These are phyloP conservation scores for Spicauda simplicius DNA, from an alignment of 2,888 invertebrate species.

Conservation along the genomic window DNA sequence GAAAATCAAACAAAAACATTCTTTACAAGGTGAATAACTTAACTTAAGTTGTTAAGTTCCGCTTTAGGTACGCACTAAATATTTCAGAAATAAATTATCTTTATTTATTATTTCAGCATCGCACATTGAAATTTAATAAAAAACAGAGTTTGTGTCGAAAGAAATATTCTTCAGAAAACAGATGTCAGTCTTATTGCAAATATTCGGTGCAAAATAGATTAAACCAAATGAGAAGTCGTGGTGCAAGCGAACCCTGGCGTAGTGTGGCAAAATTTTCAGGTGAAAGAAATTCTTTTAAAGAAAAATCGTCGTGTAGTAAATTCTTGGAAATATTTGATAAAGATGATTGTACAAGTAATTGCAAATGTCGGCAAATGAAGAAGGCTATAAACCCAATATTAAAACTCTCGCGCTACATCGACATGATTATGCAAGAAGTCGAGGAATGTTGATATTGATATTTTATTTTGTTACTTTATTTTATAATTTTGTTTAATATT, in stretches of 20 bases:
- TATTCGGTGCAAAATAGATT: constrained; percentile 43
- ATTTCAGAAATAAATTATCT: neutral
- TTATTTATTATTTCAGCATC: constrained; percentile 6
- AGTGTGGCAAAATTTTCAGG: constrained; percentile 44
- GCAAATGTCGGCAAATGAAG: constrained; percentile 49
- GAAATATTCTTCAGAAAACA: constrained; percentile 50
- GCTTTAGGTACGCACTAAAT: too few species aligned
- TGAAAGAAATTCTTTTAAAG: constrained; percentile 44
- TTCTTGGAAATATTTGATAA: constrained; percentile 7
- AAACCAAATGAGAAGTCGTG: constrained; percentile 39
- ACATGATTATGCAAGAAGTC: constrained; percentile 60
- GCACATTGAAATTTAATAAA: constrained; percentile 27
- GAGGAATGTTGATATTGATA: constrained; percentile 46
- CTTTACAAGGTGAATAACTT: neutral
- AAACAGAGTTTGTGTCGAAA: constrained; percentile 36
- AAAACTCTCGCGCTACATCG: constrained; percentile 64
- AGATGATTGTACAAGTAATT: constrained; percentile 31
- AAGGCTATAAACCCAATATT: constrained; percentile 62
- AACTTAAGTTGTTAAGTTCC: neutral
- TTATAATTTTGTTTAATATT: constrained; percentile 28
- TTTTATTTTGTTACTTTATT: constrained; percentile 26
- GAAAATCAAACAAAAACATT: neutral
- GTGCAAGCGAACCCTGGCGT: constrained; percentile 55
- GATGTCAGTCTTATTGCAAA: constrained; percentile 47
- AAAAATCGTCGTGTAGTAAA: constrained; percentile 48